Conservation (phyloP, 2,797 vertebrate species). For the Loriculus beryllinus region DNA sequence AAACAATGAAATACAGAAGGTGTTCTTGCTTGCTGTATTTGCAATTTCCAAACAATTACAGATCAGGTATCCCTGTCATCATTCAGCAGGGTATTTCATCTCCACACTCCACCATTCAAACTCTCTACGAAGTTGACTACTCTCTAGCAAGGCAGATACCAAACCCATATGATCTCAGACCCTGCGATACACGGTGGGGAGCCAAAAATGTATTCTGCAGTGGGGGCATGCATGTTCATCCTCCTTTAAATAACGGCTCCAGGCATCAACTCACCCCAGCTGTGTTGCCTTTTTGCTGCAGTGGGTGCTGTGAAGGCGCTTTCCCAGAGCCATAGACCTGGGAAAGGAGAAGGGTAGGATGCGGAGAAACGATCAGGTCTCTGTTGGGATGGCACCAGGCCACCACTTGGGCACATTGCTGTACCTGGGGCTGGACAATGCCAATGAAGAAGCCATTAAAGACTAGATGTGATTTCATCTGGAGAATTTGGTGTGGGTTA, state of each 20-base stretch:
- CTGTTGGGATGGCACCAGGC: accelerated
- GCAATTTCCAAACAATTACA: background rate
- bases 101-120: background rate
- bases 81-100: background rate
- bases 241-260: background rate
- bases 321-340: background rate
- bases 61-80: background rate
- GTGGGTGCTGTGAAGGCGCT: background rate
- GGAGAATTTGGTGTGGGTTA: accelerated
- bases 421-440: accelerated
- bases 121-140: background rate
- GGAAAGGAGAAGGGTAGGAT: background rate
- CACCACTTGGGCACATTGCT: accelerated
- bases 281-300: background rate
- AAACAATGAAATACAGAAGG: slow-evolving; percentile 4
- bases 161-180: background rate
- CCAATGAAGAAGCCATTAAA: background rate
- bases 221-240: accelerated
- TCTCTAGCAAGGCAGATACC: background rate
- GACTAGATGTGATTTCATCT: background rate
- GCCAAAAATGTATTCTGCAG: background rate
- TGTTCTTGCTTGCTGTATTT: background rate
- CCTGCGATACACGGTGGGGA: accelerated
- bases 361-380: background rate
- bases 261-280: background rate